phyloP scores from a whole-genome alignment of 2,797 vertebrate species.

The Chaunax sp. region DNA sequence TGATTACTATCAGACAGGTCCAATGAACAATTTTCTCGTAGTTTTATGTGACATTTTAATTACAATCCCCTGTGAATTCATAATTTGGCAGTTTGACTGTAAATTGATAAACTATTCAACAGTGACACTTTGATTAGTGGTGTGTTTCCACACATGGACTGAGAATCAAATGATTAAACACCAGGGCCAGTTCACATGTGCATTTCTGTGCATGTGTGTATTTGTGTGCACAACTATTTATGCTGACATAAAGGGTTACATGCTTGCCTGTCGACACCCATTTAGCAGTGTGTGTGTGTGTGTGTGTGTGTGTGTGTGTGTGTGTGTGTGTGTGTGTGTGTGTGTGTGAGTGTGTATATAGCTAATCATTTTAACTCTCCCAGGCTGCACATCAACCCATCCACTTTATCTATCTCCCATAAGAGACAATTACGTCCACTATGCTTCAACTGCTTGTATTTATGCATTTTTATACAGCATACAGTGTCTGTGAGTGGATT shows the following conservation, averaged over 20 bases:
- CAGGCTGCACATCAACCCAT: constrained; percentile 9
- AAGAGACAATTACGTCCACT: constrained; percentile 38
- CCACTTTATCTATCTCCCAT: constrained; percentile 29
- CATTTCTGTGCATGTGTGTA: constrained; percentile 1
- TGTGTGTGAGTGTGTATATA: background rate
- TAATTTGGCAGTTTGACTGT: constrained; percentile 13
- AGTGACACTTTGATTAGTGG: constrained; percentile 32
- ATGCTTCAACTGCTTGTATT: constrained; percentile 16
- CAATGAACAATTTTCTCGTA: background rate
- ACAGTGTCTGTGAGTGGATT: background rate
- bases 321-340: constrained; percentile 11
- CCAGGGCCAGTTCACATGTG: background rate
- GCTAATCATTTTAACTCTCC: constrained; percentile 32
- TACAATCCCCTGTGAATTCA: background rate
- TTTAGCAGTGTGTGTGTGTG: constrained; percentile 8
- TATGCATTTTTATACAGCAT: background rate
- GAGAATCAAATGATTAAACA: constrained; percentile 28
- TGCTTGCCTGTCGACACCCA: constrained; percentile 23
- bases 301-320: constrained; percentile 9
- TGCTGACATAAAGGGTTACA: constrained; percentile 30
- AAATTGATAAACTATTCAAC: background rate
- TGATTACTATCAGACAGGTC: background rate
- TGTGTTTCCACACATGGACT: constrained; percentile 15
- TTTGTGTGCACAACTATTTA: constrained; percentile 20
- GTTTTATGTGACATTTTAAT: constrained; percentile 2